phyloP scores from a whole-genome alignment of 1,140 invertebrate genomes.

The Saccostrea echinata region DNA sequence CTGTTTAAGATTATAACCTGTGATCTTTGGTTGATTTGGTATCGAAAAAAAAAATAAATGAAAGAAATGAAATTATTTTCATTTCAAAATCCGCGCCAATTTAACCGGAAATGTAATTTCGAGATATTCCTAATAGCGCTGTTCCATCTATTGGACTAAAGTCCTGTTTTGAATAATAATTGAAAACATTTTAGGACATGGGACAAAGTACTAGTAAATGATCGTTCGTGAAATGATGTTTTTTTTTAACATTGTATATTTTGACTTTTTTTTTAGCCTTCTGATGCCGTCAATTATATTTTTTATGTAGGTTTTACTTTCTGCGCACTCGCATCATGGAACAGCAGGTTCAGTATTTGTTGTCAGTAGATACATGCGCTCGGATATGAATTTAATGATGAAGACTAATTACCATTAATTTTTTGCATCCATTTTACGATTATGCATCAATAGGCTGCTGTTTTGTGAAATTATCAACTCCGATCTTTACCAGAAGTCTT shows the following conservation, averaged over 20 bases:
- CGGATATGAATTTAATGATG: constrained; percentile 39
- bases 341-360: constrained; percentile 47
- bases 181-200: neutral
- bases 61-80: neutral
- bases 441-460: constrained; percentile 15
- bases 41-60: neutral
- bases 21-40: too few relatives aligned
- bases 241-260: too few relatives aligned
- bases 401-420: constrained; percentile 32
- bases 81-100: constrained; percentile 3
- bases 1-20: too few relatives aligned
- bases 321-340: neutral
- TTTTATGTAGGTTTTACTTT: neutral
- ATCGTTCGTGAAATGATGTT: too few relatives aligned
- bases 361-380: constrained; percentile 61
- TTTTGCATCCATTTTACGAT: neutral
- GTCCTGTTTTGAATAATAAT: neutral
- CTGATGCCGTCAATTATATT: neutral
- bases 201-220: too few relatives aligned
- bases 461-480: neutral
- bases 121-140: neutral
- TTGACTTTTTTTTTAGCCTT: neutral
- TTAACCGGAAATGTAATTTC: neutral
- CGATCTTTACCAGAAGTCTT: neutral
- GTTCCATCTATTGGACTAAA: neutral